phyloP scores from a whole-genome alignment of 2,797 vertebrate species.

The Pagetopsis macropterus region DNA sequence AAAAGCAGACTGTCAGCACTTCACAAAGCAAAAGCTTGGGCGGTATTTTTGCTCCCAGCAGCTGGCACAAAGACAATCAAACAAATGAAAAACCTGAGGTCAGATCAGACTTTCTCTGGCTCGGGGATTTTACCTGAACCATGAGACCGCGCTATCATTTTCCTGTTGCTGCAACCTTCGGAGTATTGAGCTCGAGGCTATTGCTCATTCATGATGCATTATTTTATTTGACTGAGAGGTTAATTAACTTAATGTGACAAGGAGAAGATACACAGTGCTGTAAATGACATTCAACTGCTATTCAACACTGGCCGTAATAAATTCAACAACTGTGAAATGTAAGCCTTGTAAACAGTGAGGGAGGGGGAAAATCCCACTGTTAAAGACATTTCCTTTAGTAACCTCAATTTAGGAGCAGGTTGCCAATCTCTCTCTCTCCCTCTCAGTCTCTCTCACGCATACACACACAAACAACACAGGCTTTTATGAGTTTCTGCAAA shows the following conservation, averaged over 20 bases:
- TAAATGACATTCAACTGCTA: constrained; percentile 67
- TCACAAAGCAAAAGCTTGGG: constrained; percentile 15
- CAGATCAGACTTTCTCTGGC: constrained; percentile 40
- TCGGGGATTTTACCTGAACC: constrained; percentile 38
- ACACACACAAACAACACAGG: constrained; percentile 17
- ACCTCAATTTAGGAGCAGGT: constrained; percentile 25
- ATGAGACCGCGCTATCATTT: constrained; percentile 17
- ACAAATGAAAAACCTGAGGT: constrained; percentile 53
- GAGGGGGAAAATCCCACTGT: constrained; percentile 13
- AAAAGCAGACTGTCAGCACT: constrained; percentile 49
- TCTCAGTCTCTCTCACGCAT: too few relatives aligned
- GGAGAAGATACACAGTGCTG: constrained; percentile 58
- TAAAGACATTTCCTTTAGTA: constrained; percentile 25
- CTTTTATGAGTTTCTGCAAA: constrained; percentile 46
- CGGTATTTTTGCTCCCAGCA: constrained; percentile 28
- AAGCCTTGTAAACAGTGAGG: constrained; percentile 48
- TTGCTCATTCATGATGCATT: constrained; percentile 55
- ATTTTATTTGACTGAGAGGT: constrained; percentile 65
- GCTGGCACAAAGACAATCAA: constrained; percentile 50
- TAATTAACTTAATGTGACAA: constrained; percentile 74
- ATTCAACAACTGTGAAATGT: constrained; percentile 67
- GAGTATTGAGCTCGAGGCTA: constrained; percentile 34
- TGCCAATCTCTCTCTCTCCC: neutral
- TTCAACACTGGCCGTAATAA: constrained; percentile 53
- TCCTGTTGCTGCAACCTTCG: constrained; percentile 29